A percentile compares a stretch with the other conserved stretches of the same genome.
Conservation (phyloP, 2,888 invertebrate species). For the Lasioglossum lativentre region DNA sequence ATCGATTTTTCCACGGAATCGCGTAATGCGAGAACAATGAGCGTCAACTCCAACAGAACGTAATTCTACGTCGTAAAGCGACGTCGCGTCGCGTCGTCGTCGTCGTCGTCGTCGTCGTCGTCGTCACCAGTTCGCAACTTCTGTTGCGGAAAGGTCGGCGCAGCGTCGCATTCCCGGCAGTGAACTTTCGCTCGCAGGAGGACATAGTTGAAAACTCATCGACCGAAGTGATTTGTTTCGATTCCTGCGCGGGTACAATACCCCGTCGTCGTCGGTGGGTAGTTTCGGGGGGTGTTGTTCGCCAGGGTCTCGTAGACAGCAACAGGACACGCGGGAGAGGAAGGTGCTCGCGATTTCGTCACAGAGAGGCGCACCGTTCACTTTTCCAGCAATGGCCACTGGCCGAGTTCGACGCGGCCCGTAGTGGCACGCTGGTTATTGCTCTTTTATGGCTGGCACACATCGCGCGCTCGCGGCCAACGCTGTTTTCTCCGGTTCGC, state of each 20-base stretch:
- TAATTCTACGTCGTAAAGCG: background rate
- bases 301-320: background rate
- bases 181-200: slow-evolving; percentile 14
- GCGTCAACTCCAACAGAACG: background rate
- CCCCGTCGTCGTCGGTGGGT: background rate
- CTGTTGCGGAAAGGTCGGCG: slow-evolving; percentile 4
- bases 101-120: too few relatives aligned
- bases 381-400: slow-evolving; percentile 74
- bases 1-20: background rate
- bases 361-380: slow-evolving; percentile 68
- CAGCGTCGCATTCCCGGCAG: slow-evolving; percentile 14
- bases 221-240: slow-evolving; percentile 23
- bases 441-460: slow-evolving; percentile 70
- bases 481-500: slow-evolving; percentile 59
- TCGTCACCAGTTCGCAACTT: slow-evolving; percentile 15
- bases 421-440: slow-evolving; percentile 66
- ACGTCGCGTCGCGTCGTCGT: background rate
- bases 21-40: background rate
- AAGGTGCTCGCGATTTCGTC: slow-evolving; percentile 55
- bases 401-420: slow-evolving; percentile 61
- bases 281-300: background rate
- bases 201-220: slow-evolving; percentile 25
- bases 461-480: slow-evolving; percentile 39
- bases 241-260: background rate
- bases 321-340: slow-evolving; percentile 17